Conservation (phyloP, 2,113 vertebrate genomes). For the Riparia riparia region DNA sequence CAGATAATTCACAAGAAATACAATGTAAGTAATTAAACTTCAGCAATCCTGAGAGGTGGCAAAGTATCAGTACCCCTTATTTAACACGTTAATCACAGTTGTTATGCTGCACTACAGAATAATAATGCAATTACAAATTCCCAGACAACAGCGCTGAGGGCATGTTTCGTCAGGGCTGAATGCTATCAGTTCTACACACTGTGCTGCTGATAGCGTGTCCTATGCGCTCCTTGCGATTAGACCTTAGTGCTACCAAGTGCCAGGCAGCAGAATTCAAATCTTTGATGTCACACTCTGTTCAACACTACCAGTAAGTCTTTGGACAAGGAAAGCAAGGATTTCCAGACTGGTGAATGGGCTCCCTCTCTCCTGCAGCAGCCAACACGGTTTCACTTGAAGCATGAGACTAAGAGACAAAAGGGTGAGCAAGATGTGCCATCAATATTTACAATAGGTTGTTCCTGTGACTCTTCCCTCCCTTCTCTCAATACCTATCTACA, state of each 20-base stretch:
- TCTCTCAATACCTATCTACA: neutral
- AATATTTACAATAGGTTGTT: neutral
- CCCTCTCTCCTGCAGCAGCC: neutral
- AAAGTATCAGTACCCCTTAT: neutral
- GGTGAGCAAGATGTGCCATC: neutral
- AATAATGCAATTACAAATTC: neutral
- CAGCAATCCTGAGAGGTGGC: neutral
- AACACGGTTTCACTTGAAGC: neutral
- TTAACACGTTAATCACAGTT: neutral
- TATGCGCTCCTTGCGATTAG: rapidly evolving
- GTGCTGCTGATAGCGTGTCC: neutral
- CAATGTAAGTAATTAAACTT: neutral
- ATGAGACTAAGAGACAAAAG: neutral
- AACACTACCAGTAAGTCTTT: neutral
- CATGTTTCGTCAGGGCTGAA: neutral
- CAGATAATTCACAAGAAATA: neutral
- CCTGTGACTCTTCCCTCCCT: neutral
- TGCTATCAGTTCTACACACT: neutral
- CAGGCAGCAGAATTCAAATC: neutral
- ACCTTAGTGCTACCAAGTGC: rapidly evolving
- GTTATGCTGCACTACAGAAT: neutral
- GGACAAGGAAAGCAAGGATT: neutral
- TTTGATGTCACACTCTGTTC: neutral
- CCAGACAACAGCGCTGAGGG: neutral
- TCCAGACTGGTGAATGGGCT: neutral